Evolutionary conservation across 2,888 invertebrate genomes (phyloP).

Genomic region (Leptarthrus brevirostris): DNA sequence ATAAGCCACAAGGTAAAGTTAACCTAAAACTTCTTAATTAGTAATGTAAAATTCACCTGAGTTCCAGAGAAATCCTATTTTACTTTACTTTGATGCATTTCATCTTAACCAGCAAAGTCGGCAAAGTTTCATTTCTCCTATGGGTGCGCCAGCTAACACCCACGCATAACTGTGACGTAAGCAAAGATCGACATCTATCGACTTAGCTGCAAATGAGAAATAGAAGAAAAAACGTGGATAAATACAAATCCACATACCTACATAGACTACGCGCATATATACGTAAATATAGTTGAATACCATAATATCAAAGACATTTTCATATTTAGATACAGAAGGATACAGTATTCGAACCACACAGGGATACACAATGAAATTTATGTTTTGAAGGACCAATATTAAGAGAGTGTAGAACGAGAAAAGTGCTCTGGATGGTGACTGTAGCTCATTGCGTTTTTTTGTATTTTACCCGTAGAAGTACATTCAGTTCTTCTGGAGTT

Average conservation of each 20-base stretch:
- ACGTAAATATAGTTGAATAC: not conserved
- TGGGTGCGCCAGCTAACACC: slow-evolving; percentile 62
- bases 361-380: slow-evolving; percentile 51
- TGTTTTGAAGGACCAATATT: slow-evolving; percentile 43
- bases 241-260: slow-evolving; percentile 12
- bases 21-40: no score
- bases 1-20: no score
- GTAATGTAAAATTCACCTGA: no score
- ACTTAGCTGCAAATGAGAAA: slow-evolving; percentile 47
- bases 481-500: slow-evolving; percentile 18
- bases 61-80: no score
- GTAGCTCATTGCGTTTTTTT: slow-evolving; percentile 19
- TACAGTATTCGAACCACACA: slow-evolving; percentile 23
- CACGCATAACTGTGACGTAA: slow-evolving; percentile 68
- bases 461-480: not conserved
- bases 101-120: no score
- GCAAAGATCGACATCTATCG: slow-evolving; percentile 55
- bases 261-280: not conserved
- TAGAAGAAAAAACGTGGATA: slow-evolving; percentile 45
- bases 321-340: not conserved
- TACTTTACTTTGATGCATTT: no score
- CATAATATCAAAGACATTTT: not conserved
- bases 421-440: slow-evolving; percentile 37
- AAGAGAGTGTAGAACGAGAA: slow-evolving; percentile 40
- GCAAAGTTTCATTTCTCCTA: slow-evolving; percentile 30